Conservation (phyloP, 2,888 invertebrate genomes). For the Gastracanthus pulcherrimus region DNA sequence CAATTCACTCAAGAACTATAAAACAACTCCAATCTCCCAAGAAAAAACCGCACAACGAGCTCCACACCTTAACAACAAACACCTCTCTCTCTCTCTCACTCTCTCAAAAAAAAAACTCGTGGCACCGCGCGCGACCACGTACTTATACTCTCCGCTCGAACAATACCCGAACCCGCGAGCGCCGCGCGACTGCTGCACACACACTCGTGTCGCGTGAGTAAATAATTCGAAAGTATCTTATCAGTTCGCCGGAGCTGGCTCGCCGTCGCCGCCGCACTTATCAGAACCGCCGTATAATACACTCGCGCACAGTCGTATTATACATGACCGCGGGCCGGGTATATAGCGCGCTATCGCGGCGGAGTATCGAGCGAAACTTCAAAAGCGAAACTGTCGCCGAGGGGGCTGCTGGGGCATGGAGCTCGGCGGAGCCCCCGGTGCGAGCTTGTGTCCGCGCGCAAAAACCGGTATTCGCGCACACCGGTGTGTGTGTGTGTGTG, state of each 20-base stretch:
- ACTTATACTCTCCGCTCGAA: too few species aligned
- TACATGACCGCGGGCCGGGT: neutral
- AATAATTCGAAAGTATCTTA: conserved; percentile 42
- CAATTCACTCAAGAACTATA: too few species aligned
- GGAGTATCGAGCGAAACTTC: conserved; percentile 16
- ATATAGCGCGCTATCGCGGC: neutral
- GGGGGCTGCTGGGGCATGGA: neutral
- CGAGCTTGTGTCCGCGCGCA: neutral
- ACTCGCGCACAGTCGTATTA: neutral
- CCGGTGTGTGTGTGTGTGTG: neutral
- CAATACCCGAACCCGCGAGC: neutral
- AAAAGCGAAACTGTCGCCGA: conserved; percentile 31
- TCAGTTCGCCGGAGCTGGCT: neutral
- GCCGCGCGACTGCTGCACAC: neutral
- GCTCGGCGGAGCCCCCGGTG: neutral
- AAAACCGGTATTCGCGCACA: conserved; percentile 41
- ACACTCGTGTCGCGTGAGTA: neutral
- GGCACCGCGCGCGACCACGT: too few species aligned
- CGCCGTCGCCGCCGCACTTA: conserved; percentile 3
- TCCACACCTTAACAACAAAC: too few species aligned
- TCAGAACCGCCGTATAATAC: neutral
- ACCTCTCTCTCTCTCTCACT: too few species aligned
- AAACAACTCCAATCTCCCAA: too few species aligned
- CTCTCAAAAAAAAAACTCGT: too few species aligned
- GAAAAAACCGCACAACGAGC: too few species aligned